Base-by-base conservation (phyloP, 2,888 invertebrate species). In the Celastrina argiolus region DNA sequence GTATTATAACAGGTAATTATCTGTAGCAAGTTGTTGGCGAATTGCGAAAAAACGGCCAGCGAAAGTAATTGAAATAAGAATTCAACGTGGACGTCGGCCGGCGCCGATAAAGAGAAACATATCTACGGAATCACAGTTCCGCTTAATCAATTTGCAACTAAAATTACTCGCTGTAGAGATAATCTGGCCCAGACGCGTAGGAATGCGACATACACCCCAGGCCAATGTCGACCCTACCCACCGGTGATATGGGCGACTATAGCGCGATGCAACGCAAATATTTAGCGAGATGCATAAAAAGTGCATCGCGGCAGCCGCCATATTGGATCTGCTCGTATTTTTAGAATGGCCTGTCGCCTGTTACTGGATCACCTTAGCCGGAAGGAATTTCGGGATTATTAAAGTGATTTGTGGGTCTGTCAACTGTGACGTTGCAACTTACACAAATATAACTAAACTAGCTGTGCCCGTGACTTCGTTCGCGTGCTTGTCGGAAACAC, bases 251-350 rank as follows among this genome's bases (percentile, higher is more conserved):
- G 68, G 69, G 45, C 58, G 56, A 34, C 22, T 34, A 18, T 28
- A 28, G 39, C 63, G 14, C 56, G 67, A 68, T 65, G 65, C 68
- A 39, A 65, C 69, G 70, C 45, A 68, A 72, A 78, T 78, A 79
- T 82, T 83, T 79, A 80, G 81, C 82, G 78, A 74, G 80, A 74
- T 83, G 84, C 81, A 83, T 84, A 88, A 88, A 88, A 88, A 88
- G 78, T 84, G 84, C 84, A 85, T 78, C 80, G 74, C 74, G 72
- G 72, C 68, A 75, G 80, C 77, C 80, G 79, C 77, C 79, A 75
- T 77, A 74, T 74, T 73, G 74, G 75, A 72, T 71, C 6, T 12
- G 72, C 68, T 72, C 69, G 78, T 88, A 87, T 87, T 87, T 87
- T 85, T 87, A 87, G 82, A 88, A 88, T 87, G 88, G 80, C 74